phyloP scores from a whole-genome alignment of 1,140 invertebrate species.

The Anastatus disparis region DNA sequence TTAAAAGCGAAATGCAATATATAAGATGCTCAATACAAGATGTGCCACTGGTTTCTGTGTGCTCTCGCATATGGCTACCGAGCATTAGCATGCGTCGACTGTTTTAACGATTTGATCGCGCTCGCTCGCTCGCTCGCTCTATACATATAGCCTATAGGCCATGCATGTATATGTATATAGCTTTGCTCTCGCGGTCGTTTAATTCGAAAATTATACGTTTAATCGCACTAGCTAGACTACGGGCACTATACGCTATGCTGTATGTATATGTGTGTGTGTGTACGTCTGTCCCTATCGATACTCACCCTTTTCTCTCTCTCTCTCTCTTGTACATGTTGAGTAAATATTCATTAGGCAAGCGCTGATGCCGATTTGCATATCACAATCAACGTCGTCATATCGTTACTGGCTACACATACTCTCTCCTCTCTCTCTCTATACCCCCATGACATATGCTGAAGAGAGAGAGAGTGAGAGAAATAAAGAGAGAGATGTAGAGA shows the following conservation, averaged over 20 bases:
- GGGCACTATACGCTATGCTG: conserved; percentile 51
- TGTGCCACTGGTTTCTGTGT: no score
- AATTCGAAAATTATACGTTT: conserved; percentile 66
- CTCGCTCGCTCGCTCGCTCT: no score
- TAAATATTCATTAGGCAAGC: conserved; percentile 25
- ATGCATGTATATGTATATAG: no score
- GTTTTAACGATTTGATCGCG: conserved; percentile 61
- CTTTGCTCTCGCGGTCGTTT: no score
- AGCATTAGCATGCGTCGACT: conserved; percentile 58
- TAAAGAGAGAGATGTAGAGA: neutral
- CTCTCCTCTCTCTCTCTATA: no score
- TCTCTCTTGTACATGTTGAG: neutral
- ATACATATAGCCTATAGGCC: no score
- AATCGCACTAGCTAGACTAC: no score
- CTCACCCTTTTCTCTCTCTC: neutral
- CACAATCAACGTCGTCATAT: conserved; percentile 33
- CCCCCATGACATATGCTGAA: neutral
- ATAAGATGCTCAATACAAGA: no score
- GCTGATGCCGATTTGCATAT: conserved; percentile 28
- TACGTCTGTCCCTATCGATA: neutral
- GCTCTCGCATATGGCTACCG: no score
- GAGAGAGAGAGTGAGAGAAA: conserved; percentile 6
- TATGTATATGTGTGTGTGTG: no score
- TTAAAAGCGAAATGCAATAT: no score
- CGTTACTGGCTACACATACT: neutral